Base-by-base conservation (phyloP, 1,140 invertebrate species). In the Heliconius melpomene region DNA sequence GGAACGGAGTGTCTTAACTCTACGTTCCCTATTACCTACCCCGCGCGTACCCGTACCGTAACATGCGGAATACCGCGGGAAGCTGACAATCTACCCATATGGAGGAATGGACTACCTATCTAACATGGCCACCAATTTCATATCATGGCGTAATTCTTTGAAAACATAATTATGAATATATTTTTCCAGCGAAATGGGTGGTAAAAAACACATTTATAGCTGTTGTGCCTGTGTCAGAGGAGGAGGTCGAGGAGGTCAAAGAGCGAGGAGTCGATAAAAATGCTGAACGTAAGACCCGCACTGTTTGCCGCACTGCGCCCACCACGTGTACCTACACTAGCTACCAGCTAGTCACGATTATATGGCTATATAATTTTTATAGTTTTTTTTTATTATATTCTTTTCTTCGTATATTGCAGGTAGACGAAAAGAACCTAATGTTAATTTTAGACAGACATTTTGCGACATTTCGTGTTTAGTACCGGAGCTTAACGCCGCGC, bases 261-360 rank as follows among this genome's bases (percentile, higher is more conserved):
- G 60, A 66, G 60, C 60, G 23, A 66, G 60, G 60, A 66, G 60
- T 66, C 60, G 60, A 66, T 66, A 66, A 66, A 66, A 29, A 66
- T 66, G 60, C 11, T 66, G 3, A 16, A n/a, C n/a, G n/a, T n/a
- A 2, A 66, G 60, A 5, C 60, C 60, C 60, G 60, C 60, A 66
- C 60, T 9, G 26, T 66, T 66, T 66, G 60, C 26, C 60, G 60
- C 60, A 66, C 60, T 66, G 60, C 60, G 60, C 60, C 29, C 8
- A 2, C 23, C 60, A 26, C 60, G 26, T 66, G 60, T 66, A 29
- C 8, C 2, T n/a, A 8, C 9, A 18, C 20, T 26, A 26, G n/a
- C 7, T 26, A 1, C 23, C 9, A 13, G 40, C 13, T 66, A 66
- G 26, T 66, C 26, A 29, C 60, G 13, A 66, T 29, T 9, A 57